phyloP scores from a whole-genome alignment of 2,797 vertebrate genomes.

The Rhincodon typus region DNA sequence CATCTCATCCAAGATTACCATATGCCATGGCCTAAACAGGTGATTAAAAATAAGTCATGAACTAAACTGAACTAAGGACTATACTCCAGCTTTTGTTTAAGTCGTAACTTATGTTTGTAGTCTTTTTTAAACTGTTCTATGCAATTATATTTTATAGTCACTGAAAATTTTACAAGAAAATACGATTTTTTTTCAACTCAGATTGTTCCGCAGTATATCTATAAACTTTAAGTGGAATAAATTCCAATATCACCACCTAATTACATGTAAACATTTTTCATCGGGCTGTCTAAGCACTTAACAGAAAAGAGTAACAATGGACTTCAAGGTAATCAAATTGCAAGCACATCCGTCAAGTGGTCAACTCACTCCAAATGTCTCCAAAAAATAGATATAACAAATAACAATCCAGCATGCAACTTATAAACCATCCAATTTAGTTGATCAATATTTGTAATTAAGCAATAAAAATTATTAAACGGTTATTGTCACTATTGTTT shows the following conservation, averaged over 20 bases:
- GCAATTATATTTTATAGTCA: neutral
- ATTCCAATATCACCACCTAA: neutral
- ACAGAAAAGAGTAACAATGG: neutral
- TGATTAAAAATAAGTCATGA: neutral
- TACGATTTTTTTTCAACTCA: slow-evolving; percentile 37
- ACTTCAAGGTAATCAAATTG: neutral
- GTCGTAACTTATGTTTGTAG: neutral
- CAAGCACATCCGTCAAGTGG: neutral
- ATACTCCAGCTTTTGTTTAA: neutral
- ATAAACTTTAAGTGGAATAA: neutral
- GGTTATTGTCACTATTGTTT: neutral
- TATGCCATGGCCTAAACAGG: neutral
- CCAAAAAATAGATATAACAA: neutral
- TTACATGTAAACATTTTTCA: neutral
- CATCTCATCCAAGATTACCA: neutral
- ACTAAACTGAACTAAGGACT: neutral
- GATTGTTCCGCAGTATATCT: neutral
- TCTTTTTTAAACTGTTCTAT: neutral
- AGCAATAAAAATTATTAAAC: slow-evolving; percentile 12
- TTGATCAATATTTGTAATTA: neutral
- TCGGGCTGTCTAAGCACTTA: neutral
- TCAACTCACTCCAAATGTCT: neutral
- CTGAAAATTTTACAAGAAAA: neutral
- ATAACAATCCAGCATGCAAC: neutral
- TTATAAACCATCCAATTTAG: neutral